Evolutionary conservation across 1,140 invertebrate genomes (phyloP).

Genomic region (Eufriesea mexicana): DNA sequence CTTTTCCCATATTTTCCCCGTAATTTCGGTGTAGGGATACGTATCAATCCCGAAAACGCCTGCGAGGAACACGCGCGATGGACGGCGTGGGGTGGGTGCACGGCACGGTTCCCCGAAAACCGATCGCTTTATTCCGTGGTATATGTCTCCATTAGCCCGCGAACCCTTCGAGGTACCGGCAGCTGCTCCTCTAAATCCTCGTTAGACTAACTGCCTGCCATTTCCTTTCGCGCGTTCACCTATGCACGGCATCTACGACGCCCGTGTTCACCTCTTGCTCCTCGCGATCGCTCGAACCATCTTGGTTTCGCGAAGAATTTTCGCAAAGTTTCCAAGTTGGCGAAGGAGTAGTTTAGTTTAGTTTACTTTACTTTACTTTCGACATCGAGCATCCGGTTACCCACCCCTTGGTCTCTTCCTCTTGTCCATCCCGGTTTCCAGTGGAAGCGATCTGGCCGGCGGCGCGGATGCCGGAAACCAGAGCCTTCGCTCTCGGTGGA

Average conservation of each 20-base stretch:
- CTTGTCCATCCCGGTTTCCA: slow-evolving; percentile 17
- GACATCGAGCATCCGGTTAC: background rate
- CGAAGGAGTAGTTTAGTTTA: no score
- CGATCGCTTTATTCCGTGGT: slow-evolving; percentile 42
- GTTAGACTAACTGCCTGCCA: slow-evolving; percentile 25
- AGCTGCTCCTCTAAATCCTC: slow-evolving; percentile 61
- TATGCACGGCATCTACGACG: no score
- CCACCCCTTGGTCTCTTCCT: background rate
- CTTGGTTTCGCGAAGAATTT: no score
- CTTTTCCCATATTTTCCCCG: background rate
- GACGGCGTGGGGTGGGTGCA: background rate
- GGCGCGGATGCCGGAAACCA: slow-evolving; percentile 56
- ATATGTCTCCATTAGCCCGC: slow-evolving; percentile 66
- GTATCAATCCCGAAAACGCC: slow-evolving; percentile 62
- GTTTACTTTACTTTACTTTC: no score
- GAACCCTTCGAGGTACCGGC: slow-evolving; percentile 45
- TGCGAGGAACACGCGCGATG: slow-evolving; percentile 31
- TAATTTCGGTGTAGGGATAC: background rate
- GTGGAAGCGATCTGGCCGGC: slow-evolving; percentile 8
- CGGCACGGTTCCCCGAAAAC: slow-evolving; percentile 55
- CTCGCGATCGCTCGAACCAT: no score
- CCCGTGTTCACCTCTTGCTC: no score
- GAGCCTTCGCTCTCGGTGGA: slow-evolving; percentile 59
- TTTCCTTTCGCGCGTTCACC: background rate
- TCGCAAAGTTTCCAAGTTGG: no score